These are phyloP conservation scores for Chalcosyrphus nemorum DNA, from an alignment of 2,888 invertebrate genomes.

Conservation along the genomic window DNA sequence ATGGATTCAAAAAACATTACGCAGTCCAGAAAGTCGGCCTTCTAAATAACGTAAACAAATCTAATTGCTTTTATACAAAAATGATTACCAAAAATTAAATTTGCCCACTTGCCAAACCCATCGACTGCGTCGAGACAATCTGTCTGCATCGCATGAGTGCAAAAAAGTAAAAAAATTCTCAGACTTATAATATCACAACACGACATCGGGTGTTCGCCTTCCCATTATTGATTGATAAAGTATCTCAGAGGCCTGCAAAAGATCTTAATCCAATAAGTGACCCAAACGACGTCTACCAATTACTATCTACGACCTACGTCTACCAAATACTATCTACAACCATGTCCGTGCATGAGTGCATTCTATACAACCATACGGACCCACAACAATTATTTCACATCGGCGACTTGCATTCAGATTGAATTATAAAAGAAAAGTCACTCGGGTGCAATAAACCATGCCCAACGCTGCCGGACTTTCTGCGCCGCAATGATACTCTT, in stretches of 20 bases:
- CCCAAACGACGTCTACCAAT: conserved; percentile 23
- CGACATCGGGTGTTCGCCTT: background rate
- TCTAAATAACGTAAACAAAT: no score
- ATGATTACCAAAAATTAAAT: background rate
- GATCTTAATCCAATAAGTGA: conserved; percentile 35
- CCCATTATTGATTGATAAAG: conserved; percentile 34
- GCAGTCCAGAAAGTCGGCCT: no score
- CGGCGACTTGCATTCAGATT: conserved; percentile 50
- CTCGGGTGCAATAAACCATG: conserved; percentile 58
- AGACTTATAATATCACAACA: background rate
- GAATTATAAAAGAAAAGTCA: conserved; percentile 56
- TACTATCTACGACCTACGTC: conserved; percentile 20
- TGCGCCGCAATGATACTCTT: background rate
- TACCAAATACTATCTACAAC: conserved; percentile 25
- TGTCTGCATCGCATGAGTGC: conserved; percentile 13
- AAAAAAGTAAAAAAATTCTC: background rate
- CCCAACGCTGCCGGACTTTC: conserved; percentile 20
- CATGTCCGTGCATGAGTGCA: conserved; percentile 26
- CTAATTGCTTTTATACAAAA: no score
- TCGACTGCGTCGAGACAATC: background rate
- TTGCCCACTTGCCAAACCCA: background rate
- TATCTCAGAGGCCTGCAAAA: conserved; percentile 18
- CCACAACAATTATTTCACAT: conserved; percentile 21
- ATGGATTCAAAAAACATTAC: no score
- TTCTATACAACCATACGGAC: background rate